phyloP scores from a whole-genome alignment of 2,113 vertebrate genomes.

The Anseranas semipalmata region DNA sequence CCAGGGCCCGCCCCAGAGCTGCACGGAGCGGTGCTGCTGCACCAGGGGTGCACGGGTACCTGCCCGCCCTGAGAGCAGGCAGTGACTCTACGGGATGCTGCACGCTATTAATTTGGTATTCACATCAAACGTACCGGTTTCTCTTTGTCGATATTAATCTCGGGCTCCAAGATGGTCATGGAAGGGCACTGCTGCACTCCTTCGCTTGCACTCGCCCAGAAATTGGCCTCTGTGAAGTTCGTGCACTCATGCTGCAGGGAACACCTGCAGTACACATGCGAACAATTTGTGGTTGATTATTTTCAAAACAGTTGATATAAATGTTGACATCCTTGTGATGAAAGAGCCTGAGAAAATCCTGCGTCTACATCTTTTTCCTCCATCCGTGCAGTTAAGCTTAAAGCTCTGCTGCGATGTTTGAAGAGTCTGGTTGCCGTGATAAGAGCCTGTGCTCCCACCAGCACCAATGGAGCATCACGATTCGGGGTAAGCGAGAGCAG shows the following conservation, averaged over 20 bases:
- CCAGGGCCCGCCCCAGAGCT: fast-evolving
- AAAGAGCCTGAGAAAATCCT: background rate
- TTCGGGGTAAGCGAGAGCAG: background rate
- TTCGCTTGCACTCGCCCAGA: conserved; percentile 87
- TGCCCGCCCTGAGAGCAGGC: background rate
- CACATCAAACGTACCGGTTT: conserved; percentile 78
- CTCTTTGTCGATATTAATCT: conserved; percentile 84
- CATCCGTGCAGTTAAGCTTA: background rate
- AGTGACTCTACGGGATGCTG: fast-evolving
- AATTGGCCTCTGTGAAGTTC: conserved; percentile 74
- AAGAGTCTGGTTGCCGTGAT: background rate
- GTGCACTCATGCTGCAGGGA: conserved; percentile 87
- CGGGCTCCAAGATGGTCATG: conserved; percentile 88
- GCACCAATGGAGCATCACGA: background rate
- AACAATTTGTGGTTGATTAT: background rate
- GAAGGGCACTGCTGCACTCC: conserved; percentile 88
- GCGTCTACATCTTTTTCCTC: background rate
- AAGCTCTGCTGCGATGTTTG: background rate
- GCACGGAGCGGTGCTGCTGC: fast-evolving
- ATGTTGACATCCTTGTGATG: background rate
- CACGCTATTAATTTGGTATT: fast-evolving
- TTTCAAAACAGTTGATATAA: background rate
- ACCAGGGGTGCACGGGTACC: fast-evolving
- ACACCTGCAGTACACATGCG: conserved; percentile 76
- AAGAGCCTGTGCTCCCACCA: background rate